phyloP scores from a whole-genome alignment of 2,797 vertebrate genomes.

The Acropternis orthonyx region DNA sequence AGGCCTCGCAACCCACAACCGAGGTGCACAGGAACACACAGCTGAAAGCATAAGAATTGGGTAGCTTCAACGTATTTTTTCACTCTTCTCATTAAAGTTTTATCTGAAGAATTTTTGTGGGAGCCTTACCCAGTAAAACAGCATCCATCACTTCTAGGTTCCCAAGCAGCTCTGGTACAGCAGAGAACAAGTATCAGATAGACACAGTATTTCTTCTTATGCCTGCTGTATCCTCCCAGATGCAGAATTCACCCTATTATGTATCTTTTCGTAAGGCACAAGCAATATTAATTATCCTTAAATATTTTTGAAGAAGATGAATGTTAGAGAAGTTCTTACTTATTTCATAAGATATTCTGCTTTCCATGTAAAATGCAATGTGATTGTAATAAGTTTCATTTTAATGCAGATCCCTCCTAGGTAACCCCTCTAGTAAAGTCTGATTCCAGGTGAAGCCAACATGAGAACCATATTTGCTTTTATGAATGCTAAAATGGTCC shows the following conservation, averaged over 20 bases:
- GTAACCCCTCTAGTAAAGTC: neutral
- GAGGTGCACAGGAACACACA: neutral
- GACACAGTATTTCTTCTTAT: neutral
- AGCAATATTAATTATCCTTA: neutral
- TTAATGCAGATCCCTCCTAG: neutral
- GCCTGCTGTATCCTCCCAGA: neutral
- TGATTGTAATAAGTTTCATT: neutral
- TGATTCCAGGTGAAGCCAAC: neutral
- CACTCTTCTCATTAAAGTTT: constrained; percentile 60
- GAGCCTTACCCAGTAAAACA: constrained; percentile 16
- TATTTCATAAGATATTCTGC: neutral
- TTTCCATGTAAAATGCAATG: constrained; percentile 25
- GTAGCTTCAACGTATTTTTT: neutral
- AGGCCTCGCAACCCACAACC: neutral
- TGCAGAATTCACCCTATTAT: neutral
- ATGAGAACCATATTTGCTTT: neutral
- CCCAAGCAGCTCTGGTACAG: neutral
- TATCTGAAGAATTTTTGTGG: constrained; percentile 53
- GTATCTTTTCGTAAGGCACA: neutral
- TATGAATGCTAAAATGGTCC: constrained; percentile 27
- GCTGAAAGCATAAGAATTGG: neutral
- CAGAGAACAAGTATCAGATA: neutral
- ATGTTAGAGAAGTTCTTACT: neutral
- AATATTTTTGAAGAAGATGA: constrained; percentile 1
- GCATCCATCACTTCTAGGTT: neutral